Percentiles rank a stretch among this genome's conserved stretches.
These are phyloP conservation scores for Spongilla lacustris DNA, from an alignment of 37 sponge, comb jelly and placozoan species.

Conservation along the genomic window DNA sequence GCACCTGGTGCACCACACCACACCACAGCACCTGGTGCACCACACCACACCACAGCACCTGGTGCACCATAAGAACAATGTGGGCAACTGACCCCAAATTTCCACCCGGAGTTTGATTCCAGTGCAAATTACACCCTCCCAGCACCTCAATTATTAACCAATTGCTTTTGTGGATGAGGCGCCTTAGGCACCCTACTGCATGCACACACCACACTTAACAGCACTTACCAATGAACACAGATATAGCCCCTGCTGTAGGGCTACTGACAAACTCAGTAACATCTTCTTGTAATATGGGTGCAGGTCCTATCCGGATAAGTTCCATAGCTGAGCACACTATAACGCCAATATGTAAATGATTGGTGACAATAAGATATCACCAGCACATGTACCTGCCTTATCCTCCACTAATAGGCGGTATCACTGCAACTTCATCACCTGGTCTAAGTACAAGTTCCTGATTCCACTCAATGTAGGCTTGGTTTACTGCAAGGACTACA, in stretches of 20 bases:
- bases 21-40: too few relatives aligned
- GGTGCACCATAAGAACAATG: too few relatives aligned
- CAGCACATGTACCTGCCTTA: constrained; percentile 15
- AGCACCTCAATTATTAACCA: too few relatives aligned
- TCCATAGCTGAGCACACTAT: not conserved
- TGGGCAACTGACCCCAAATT: too few relatives aligned
- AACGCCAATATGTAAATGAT: not conserved
- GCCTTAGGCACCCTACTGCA: too few relatives aligned
- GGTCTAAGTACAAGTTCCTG: constrained; percentile 38
- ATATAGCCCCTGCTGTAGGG: constrained; percentile 72
- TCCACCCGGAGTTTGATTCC: too few relatives aligned
- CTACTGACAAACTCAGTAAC: constrained; percentile 41
- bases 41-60: too few relatives aligned
- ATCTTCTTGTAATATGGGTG: constrained; percentile 36
- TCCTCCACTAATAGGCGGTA: constrained; percentile 97
- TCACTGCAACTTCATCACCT: constrained; percentile 86
- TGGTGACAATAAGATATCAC: not conserved
- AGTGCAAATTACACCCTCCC: too few relatives aligned
- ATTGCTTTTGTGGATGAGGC: too few relatives aligned
- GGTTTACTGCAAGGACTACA: constrained; percentile 80
- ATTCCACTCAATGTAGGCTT: constrained; percentile 65
- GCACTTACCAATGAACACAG: constrained; percentile 81
- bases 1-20: too few relatives aligned
- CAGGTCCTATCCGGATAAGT: constrained; percentile 43
- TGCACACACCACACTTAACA: too few relatives aligned